These are phyloP conservation scores for Scaptomyza montana DNA, from an alignment of 1,140 invertebrate species.

Conservation along the genomic window DNA sequence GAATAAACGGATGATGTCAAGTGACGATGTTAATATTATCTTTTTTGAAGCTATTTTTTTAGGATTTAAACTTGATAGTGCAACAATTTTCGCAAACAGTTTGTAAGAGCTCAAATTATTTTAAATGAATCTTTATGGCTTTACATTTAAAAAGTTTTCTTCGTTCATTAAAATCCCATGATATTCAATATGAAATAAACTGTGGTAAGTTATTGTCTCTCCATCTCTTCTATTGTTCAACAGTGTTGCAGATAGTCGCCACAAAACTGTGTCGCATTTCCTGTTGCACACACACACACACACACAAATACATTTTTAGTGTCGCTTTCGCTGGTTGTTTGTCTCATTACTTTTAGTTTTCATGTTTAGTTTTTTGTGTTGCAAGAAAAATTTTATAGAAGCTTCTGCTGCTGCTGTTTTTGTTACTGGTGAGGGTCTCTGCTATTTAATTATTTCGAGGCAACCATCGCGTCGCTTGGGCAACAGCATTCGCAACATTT, in stretches of 20 bases:
- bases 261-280: conserved; percentile 47
- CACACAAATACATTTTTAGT: neutral
- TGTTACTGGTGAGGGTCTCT: conserved; percentile 30
- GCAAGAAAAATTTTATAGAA: conserved; percentile 1
- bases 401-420: conserved; percentile 13
- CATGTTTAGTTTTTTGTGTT: conserved; percentile 38
- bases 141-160: neutral
- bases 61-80: no score
- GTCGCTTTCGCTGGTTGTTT: conserved; percentile 24
- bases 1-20: neutral
- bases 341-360: conserved; percentile 62
- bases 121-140: neutral
- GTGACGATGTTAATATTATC: neutral
- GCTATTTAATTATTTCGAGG: conserved; percentile 73
- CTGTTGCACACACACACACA: conserved; percentile 24
- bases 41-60: no score
- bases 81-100: no score
- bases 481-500: conserved; percentile 12
- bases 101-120: no score
- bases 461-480: conserved; percentile 19
- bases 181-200: conserved; percentile 1
- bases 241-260: conserved; percentile 36
- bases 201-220: neutral
- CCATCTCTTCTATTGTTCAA: conserved; percentile 10
- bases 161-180: neutral